Evolutionary conservation across 2,888 invertebrate genomes (phyloP).

Genomic region (Eubasilissa splendida): DNA sequence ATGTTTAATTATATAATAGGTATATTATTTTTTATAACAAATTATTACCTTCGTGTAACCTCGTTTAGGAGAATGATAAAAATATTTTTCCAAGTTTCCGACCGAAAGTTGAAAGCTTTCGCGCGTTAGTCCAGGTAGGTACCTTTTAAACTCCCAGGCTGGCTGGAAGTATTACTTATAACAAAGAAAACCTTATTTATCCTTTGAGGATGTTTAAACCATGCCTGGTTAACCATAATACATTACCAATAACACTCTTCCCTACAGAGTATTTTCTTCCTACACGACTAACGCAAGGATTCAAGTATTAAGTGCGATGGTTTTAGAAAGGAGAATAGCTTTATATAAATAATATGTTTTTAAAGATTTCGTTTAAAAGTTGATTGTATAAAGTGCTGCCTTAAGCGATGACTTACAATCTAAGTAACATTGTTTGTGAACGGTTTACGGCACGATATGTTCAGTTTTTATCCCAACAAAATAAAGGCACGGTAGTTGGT

Average conservation of each 20-base stretch:
- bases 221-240: conserved; percentile 33
- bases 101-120: conserved; percentile 35
- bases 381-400: background rate
- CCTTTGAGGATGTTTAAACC: conserved; percentile 37
- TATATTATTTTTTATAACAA: too few relatives aligned
- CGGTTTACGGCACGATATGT: background rate
- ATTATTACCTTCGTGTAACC: too few relatives aligned
- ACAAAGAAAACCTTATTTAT: conserved; percentile 35
- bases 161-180: conserved; percentile 5
- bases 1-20: too few relatives aligned
- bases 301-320: background rate
- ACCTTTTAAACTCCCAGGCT: conserved; percentile 21
- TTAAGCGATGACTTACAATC: background rate
- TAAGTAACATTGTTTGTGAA: background rate
- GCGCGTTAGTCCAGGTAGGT: conserved; percentile 6
- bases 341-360: background rate
- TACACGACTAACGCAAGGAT: background rate
- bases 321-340: background rate
- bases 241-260: conserved; percentile 32
- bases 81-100: conserved; percentile 8
- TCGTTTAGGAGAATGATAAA: conserved; percentile 11
- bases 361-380: background rate
- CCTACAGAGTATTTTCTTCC: background rate
- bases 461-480: background rate
- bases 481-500: background rate